A percentile compares a stretch with the other conserved stretches of the same genome.
Conservation (phyloP, 2,113 vertebrate species). For the Trematocara variabile region DNA sequence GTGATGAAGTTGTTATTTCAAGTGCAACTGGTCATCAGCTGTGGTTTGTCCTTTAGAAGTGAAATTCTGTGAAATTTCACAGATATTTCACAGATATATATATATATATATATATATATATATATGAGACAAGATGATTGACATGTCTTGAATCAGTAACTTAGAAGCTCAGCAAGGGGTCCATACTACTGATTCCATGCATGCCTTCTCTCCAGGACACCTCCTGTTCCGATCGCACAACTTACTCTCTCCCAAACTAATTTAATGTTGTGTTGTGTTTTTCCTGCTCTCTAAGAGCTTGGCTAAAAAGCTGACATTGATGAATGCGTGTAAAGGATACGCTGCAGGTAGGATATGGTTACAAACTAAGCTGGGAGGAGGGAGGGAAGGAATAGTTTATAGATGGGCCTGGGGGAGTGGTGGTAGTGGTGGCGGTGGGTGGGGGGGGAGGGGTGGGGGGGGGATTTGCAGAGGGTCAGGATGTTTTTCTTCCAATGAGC, state of each 20-base stretch:
- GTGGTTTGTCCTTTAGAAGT: neutral
- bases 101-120: neutral
- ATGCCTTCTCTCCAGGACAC: constrained; percentile 58
- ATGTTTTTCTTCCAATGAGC: no score
- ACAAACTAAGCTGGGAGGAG: constrained; percentile 69
- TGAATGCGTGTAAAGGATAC: constrained; percentile 81
- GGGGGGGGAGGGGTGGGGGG: constrained; percentile 8
- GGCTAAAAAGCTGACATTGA: constrained; percentile 80
- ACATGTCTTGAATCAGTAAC: constrained; percentile 31
- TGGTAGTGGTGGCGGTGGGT: neutral
- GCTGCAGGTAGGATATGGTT: constrained; percentile 83
- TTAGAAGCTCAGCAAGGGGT: constrained; percentile 47
- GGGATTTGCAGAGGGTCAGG: no score
- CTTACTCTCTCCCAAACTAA: constrained; percentile 44
- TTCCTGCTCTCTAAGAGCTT: constrained; percentile 57
- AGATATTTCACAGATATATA: neutral
- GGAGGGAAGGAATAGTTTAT: constrained; percentile 60
- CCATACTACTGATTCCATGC: constrained; percentile 51
- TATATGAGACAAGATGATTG: neutral
- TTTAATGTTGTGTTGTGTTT: constrained; percentile 62
- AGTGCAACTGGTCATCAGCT: neutral
- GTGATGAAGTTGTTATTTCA: neutral
- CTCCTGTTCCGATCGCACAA: constrained; percentile 41
- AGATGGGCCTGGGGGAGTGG: constrained; percentile 57
- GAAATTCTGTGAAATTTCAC: neutral